Evolutionary conservation across 2,797 vertebrate genomes (phyloP).

Genomic region (Cyclura pinguis): DNA sequence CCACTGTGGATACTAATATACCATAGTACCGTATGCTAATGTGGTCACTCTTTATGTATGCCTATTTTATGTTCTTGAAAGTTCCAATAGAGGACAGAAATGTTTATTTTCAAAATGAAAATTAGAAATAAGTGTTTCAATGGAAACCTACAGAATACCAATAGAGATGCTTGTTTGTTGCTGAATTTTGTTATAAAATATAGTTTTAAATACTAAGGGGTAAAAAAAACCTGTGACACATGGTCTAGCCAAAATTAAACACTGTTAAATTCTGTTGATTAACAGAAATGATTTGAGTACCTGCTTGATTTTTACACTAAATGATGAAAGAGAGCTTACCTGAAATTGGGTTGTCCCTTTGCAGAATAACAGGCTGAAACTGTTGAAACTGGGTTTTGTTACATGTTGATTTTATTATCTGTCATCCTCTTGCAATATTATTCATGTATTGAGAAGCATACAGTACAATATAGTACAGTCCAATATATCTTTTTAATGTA

Average conservation of each 20-base stretch:
- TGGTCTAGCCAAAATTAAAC: not conserved
- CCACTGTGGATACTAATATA: no score
- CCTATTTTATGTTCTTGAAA: not conserved
- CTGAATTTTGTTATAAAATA: not conserved
- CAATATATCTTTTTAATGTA: not conserved
- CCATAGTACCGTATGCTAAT: not conserved
- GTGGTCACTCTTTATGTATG: not conserved
- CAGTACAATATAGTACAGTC: not conserved
- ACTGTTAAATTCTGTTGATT: not conserved
- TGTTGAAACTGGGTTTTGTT: slow-evolving; percentile 26
- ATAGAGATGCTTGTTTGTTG: not conserved
- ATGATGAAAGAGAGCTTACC: not conserved
- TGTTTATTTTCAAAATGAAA: not conserved
- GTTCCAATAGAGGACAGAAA: not conserved
- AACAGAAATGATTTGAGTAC: not conserved
- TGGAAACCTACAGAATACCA: not conserved
- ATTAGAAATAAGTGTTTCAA: not conserved
- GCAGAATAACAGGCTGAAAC: slow-evolving; percentile 15
- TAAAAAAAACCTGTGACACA: not conserved
- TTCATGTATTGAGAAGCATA: not conserved
- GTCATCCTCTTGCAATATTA: not conserved
- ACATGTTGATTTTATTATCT: not conserved
- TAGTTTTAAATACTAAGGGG: not conserved
- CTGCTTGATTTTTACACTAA: not conserved
- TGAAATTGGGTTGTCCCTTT: not conserved